Percentiles rank a stretch among this genome's conserved stretches.
Conservation (phyloP, 2,888 invertebrate genomes). For the Drosophila pseudotakahashii region DNA sequence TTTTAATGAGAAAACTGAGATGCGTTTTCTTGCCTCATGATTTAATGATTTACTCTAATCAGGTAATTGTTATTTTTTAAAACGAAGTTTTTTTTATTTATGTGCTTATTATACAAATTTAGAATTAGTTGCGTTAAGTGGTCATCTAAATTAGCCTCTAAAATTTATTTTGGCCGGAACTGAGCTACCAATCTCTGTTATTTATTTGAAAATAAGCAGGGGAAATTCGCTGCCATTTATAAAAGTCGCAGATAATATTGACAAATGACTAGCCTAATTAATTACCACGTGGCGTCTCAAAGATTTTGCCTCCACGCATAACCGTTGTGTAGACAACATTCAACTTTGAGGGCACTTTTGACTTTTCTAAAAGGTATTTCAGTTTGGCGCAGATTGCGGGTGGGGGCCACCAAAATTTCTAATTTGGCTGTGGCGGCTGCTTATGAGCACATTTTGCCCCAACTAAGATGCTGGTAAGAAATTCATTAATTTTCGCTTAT, state of each 20-base stretch:
- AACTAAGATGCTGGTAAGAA: constrained; percentile 76
- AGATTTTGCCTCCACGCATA: not conserved
- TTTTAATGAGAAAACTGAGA: not conserved
- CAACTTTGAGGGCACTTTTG: constrained; percentile 6
- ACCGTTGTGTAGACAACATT: constrained; percentile 1
- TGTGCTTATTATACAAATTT: not conserved
- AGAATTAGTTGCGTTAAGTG: not conserved
- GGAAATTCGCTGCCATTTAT: not conserved
- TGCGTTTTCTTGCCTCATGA: not conserved
- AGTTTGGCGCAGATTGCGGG: not conserved
- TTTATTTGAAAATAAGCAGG: not conserved
- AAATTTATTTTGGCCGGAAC: not conserved
- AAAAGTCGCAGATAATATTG: constrained; percentile 62
- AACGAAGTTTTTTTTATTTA: not conserved
- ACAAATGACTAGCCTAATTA: constrained; percentile 68
- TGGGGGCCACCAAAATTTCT: constrained; percentile 2
- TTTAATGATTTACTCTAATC: too few relatives aligned
- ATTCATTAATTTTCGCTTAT: constrained; percentile 81
- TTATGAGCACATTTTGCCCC: constrained; percentile 9
- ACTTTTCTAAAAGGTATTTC: constrained; percentile 4
- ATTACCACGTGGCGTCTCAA: constrained; percentile 52
- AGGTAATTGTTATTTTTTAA: too few relatives aligned
- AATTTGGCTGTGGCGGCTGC: constrained; percentile 25
- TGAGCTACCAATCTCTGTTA: not conserved
- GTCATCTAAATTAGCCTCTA: not conserved